A percentile compares a stretch with the other conserved stretches of the same genome.
phyloP scores from a whole-genome alignment of 2,888 invertebrate genomes.

The Priocnemis perturbator region DNA sequence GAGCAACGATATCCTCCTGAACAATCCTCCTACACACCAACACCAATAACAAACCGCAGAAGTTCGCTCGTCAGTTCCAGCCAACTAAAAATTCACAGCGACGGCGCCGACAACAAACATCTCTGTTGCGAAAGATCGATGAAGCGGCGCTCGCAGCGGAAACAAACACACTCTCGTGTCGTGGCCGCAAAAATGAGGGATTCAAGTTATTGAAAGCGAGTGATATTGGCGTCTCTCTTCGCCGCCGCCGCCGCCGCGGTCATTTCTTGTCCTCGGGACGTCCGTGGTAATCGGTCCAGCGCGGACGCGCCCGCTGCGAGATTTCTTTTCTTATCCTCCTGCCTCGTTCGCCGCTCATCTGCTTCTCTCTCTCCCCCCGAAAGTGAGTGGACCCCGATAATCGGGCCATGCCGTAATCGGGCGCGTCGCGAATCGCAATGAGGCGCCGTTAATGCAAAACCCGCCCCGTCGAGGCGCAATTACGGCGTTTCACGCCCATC shows the following conservation, averaged over 20 bases:
- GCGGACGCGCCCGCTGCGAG: conserved; percentile 1
- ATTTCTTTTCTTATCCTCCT: conserved; percentile 10
- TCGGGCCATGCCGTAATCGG: conserved; percentile 34
- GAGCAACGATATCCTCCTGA: no score
- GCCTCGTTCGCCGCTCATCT: neutral
- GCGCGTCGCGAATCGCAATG: conserved; percentile 41
- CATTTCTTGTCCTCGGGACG: conserved; percentile 15
- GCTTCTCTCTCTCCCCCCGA: neutral
- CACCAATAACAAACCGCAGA: no score
- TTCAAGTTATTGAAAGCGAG: conserved; percentile 43
- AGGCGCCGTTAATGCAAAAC: conserved; percentile 38
- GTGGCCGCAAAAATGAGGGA: no score
- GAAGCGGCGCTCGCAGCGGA: no score
- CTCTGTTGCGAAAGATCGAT: no score
- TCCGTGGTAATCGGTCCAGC: neutral
- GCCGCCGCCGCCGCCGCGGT: conserved; percentile 20
- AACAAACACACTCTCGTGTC: no score
- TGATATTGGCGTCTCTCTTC: conserved; percentile 24
- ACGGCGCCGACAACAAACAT: no score
- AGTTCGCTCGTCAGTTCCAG: no score
- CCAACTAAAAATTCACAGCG: no score
- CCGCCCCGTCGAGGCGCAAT: conserved; percentile 31
- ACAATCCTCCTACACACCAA: no score
- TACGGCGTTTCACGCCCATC: conserved; percentile 49
- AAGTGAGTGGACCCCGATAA: conserved; percentile 8